phyloP scores from a whole-genome alignment of 2,113 vertebrate genomes.

The Rhagologus leucostigma region DNA sequence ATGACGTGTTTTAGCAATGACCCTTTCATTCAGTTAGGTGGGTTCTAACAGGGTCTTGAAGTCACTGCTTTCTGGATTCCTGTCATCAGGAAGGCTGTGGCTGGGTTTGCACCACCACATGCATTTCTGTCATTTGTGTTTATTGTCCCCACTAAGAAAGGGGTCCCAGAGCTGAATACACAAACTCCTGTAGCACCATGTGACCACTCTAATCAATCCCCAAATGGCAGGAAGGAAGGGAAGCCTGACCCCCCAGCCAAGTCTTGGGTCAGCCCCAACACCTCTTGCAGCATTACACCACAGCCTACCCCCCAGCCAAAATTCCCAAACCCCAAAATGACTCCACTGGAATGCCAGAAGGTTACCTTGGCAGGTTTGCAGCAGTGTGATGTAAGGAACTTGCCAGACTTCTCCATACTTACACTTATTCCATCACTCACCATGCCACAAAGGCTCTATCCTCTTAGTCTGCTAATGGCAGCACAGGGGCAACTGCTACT shows the following conservation, averaged over 20 bases:
- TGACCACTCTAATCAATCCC: neutral
- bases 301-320: neutral
- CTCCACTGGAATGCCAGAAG: neutral
- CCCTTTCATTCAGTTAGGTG: fast-evolving
- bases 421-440: neutral
- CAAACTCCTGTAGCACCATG: neutral
- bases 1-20: neutral
- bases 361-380: fast-evolving
- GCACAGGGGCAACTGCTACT: neutral
- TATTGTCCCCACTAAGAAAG: neutral
- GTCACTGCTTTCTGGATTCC: neutral
- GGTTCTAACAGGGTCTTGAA: neutral
- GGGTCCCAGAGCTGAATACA: neutral
- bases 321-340: fast-evolving
- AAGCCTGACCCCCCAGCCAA: neutral
- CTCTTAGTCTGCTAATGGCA: neutral
- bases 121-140: neutral
- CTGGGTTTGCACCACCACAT: neutral
- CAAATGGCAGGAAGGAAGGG: neutral
- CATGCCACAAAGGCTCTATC: neutral
- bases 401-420: neutral
- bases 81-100: fast-evolving
- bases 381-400: neutral
- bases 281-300: fast-evolving
- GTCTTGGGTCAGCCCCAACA: neutral